These are phyloP conservation scores for Chelon labrosus DNA, from an alignment of 2,797 vertebrate species.

Conservation along the genomic window DNA sequence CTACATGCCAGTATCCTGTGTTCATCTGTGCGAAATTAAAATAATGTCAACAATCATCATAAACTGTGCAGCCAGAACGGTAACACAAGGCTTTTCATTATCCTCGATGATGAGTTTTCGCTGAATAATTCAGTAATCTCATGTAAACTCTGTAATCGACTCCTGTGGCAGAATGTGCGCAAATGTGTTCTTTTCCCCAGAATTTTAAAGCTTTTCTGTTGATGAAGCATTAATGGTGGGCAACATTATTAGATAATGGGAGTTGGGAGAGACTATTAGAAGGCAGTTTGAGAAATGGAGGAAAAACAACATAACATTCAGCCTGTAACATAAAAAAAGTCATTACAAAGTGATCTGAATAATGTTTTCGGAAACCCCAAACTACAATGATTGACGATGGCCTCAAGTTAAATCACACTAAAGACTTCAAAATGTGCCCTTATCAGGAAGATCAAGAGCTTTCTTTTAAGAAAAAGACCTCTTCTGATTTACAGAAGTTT, in stretches of 20 bases:
- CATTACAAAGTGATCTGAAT: conserved; percentile 3
- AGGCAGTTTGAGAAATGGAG: conserved; percentile 10
- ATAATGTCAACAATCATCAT: conserved; percentile 9
- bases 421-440: background rate
- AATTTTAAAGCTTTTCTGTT: conserved; percentile 31
- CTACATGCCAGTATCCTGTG: background rate
- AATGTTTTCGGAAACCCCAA: background rate
- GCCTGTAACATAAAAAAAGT: background rate
- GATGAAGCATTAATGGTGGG: conserved; percentile 19
- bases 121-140: conserved; percentile 22
- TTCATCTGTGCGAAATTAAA: conserved; percentile 18
- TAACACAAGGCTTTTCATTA: conserved; percentile 15
- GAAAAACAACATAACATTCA: conserved; percentile 2
- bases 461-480: no score
- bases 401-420: conserved; percentile 7
- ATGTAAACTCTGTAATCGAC: background rate
- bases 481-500: no score
- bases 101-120: conserved; percentile 17
- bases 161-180: background rate
- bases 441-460: no score
- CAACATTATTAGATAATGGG: conserved; percentile 21
- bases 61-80: conserved; percentile 19
- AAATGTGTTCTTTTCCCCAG: background rate
- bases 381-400: background rate
- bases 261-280: conserved; percentile 25